phyloP scores from a whole-genome alignment of 1,140 invertebrate species.

The Asobara japonica region DNA sequence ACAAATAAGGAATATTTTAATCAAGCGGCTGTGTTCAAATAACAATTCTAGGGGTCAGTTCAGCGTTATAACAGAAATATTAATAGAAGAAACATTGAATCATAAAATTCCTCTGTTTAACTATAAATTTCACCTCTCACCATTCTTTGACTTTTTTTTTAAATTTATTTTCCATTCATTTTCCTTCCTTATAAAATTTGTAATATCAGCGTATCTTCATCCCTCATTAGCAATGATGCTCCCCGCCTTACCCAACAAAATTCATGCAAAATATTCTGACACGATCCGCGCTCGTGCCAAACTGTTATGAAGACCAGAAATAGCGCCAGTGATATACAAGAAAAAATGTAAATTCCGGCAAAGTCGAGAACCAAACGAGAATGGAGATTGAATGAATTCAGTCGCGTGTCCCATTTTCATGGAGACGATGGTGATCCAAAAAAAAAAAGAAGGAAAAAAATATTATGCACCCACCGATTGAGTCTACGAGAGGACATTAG shows the following conservation, averaged over 20 bases:
- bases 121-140: too few relatives aligned
- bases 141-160: too few relatives aligned
- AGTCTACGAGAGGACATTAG: conserved; percentile 46
- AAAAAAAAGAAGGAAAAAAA: conserved; percentile 40
- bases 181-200: too few relatives aligned
- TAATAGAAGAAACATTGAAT: too few relatives aligned
- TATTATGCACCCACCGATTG: conserved; percentile 39
- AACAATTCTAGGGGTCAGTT: neutral
- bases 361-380: conserved; percentile 10
- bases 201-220: neutral
- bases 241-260: too few relatives aligned
- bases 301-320: neutral
- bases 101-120: too few relatives aligned
- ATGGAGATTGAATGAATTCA: conserved; percentile 48
- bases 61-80: too few relatives aligned
- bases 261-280: conserved; percentile 25
- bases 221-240: neutral
- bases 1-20: conserved; percentile 16
- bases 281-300: neutral
- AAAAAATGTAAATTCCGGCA: conserved; percentile 32
- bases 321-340: neutral
- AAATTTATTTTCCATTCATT: too few relatives aligned
- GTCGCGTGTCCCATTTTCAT: conserved; percentile 52
- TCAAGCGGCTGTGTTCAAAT: neutral
- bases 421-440: conserved; percentile 11